Evolutionary conservation across 2,888 invertebrate genomes (phyloP).

Genomic region (Octonoba sinensis): DNA sequence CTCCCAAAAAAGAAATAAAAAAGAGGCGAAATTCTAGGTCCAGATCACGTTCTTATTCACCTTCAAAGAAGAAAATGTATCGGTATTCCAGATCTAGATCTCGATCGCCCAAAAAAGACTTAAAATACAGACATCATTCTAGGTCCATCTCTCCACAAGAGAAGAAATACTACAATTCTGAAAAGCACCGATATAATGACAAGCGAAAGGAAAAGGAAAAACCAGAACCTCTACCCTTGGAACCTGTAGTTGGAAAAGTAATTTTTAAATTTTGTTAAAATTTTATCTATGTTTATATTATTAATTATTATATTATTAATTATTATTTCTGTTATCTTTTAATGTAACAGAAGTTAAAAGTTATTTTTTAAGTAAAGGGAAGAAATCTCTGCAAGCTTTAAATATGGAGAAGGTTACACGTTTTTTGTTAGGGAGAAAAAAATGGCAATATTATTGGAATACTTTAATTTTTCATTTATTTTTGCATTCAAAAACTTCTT

Average conservation of each 20-base stretch:
- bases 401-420: no score
- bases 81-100: constrained; percentile 34
- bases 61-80: constrained; percentile 6
- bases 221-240: constrained; percentile 71
- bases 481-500: no score
- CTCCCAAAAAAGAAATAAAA: neutral
- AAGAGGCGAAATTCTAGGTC: constrained; percentile 29
- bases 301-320: neutral
- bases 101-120: constrained; percentile 2
- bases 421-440: no score
- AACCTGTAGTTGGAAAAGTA: constrained; percentile 74
- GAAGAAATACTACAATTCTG: constrained; percentile 17
- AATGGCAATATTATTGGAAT: no score
- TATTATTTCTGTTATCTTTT: neutral
- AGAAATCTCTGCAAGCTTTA: no score
- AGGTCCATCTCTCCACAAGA: constrained; percentile 23
- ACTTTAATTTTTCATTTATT: no score
- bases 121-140: constrained; percentile 13
- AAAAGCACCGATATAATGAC: constrained; percentile 66
- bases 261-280: constrained; percentile 43
- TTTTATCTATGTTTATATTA: constrained; percentile 16
- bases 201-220: constrained; percentile 65
- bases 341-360: no score
- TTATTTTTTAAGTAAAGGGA: no score
- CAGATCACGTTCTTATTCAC: constrained; percentile 28